These are phyloP conservation scores for Danio tinwini DNA, from an alignment of 2,797 vertebrate genomes.

Conservation along the genomic window DNA sequence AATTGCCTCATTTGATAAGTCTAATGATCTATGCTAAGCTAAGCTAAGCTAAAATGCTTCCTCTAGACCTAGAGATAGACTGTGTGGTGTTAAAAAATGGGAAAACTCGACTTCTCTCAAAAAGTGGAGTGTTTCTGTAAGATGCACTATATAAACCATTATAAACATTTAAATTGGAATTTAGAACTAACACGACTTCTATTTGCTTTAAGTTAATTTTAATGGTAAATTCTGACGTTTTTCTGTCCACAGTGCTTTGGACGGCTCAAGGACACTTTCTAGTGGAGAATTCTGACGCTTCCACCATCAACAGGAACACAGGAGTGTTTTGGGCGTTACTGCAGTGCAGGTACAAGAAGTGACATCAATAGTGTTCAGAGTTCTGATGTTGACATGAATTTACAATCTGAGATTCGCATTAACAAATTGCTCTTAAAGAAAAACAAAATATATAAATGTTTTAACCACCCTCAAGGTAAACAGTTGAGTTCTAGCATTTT, in stretches of 20 bases:
- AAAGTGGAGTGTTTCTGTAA: too few relatives aligned
- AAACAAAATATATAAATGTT: too few relatives aligned
- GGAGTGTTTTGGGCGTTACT: constrained; percentile 84
- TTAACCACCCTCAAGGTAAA: too few relatives aligned
- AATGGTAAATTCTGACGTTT: constrained; percentile 33
- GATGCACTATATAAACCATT: too few relatives aligned
- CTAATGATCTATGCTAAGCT: too few relatives aligned
- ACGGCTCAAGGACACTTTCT: constrained; percentile 84
- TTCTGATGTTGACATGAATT: background rate
- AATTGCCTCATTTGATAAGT: too few relatives aligned
- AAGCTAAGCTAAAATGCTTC: too few relatives aligned
- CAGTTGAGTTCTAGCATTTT: too few relatives aligned
- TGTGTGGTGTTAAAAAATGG: too few relatives aligned
- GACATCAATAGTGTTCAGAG: background rate
- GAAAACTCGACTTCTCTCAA: too few relatives aligned
- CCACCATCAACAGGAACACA: constrained; percentile 84
- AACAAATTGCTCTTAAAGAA: background rate
- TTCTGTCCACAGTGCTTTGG: constrained; percentile 76
- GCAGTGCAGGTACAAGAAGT: constrained; percentile 79
- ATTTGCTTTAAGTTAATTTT: background rate
- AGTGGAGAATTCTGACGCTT: constrained; percentile 81
- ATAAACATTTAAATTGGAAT: too few relatives aligned
- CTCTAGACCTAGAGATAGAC: too few relatives aligned
- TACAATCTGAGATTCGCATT: background rate
- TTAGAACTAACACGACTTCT: background rate